Evolutionary conservation across 1,140 invertebrate species (phyloP), one percentile per base, ranked within the genome.

Genomic region (Ylistrum balloti): DNA sequence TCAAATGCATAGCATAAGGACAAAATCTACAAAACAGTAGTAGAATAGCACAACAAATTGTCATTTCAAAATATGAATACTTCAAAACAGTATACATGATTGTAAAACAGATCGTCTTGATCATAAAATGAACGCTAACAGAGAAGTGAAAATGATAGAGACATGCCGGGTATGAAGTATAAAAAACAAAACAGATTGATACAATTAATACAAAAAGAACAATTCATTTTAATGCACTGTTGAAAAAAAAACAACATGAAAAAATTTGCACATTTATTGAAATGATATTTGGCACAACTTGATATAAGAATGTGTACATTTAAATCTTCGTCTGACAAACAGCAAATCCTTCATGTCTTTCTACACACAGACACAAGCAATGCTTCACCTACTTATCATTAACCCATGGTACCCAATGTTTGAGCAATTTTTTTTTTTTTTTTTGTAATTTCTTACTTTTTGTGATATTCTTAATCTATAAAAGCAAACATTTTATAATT

Each of bases 221-320:
- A 74, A 74, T 28, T 74, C 35, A 28, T 74, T 74, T 22, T 74
- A 74, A 74, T 74, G 56, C 56, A 74, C 56, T 74, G 41, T 5
- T 5, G n/a, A 74, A 74, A 74, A 74, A 74, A 28, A 74, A 38
- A 7, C 35, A 38, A 38, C 35, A 74, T n/a, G n/a, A 74, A 28
- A 74, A n/a, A 9, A 74, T 74, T 74, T 74, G 56, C 22, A 74
- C 56, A 74, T 74, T 74, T 74, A 74, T 74, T 74, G 56, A 74
- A 74, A 74, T 74, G 56, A 74, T 28, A 74, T 74, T 74, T 74
- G 56, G 56, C 56, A 74, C 56, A 74, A 74, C 56, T 74, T 74
- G 28, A 74, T 74, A 74, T 74, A 74, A 74, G 56, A 74, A 28
- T 74, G 56, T 74, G 56, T 74, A 74, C 22, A n/a, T 28, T 74